Conservation (phyloP, 2,797 vertebrate species). For the Protosalanx chinensis region DNA sequence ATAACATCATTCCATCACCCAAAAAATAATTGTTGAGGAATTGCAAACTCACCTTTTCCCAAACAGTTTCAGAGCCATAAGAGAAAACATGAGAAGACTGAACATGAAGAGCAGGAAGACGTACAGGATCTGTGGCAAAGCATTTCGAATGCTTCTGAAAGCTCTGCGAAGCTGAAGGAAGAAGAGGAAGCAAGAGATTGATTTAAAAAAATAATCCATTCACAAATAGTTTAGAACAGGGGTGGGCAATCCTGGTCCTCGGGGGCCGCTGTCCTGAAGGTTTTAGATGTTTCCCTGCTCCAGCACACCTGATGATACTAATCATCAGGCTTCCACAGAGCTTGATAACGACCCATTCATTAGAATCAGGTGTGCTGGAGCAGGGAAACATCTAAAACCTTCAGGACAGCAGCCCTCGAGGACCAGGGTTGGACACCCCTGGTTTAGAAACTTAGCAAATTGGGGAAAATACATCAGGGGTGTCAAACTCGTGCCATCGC, state of each 20-base stretch:
- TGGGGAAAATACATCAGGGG: no score
- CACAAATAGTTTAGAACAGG: background rate
- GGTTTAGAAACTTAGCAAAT: background rate
- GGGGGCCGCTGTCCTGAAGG: no score
- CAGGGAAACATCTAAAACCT: no score
- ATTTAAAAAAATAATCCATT: background rate
- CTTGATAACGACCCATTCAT: no score
- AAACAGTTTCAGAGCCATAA: constrained; percentile 91
- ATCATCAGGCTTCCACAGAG: no score
- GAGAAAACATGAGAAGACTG: constrained; percentile 88
- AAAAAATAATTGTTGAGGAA: background rate
- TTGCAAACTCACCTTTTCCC: constrained; percentile 76
- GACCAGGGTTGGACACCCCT: no score
- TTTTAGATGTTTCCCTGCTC: no score
- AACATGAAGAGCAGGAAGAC: constrained; percentile 93
- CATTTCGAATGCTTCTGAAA: constrained; percentile 88
- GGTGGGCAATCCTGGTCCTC: no score
- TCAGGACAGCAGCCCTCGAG: no score
- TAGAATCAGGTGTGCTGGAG: no score
- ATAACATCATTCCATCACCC: background rate
- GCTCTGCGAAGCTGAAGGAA: constrained; percentile 82
- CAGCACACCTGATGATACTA: no score
- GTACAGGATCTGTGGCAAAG: constrained; percentile 85
- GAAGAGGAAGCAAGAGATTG: background rate
- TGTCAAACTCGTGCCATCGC: no score